Evolutionary conservation across 1,140 invertebrate species (phyloP).

Genomic region (Phortica variegata): DNA sequence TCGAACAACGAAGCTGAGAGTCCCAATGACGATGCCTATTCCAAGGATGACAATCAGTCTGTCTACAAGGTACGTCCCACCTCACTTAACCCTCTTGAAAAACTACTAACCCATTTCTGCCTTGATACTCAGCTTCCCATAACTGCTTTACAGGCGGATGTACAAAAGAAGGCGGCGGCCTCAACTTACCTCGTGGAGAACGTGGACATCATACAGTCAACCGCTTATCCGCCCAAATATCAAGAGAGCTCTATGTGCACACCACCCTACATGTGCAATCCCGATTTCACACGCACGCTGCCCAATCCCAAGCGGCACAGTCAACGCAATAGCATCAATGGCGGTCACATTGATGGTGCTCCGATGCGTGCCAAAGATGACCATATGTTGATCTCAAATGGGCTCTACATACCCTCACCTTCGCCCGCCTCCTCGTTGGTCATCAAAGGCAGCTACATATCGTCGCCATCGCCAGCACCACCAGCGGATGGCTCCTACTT

Average conservation of each 20-base stretch:
- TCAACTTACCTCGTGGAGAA: slow-evolving; percentile 50
- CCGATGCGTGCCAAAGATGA: slow-evolving; percentile 49
- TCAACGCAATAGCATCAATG: slow-evolving; percentile 41
- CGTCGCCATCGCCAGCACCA: slow-evolving; percentile 67
- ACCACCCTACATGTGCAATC: slow-evolving; percentile 47
- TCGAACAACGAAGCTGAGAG: slow-evolving; percentile 60
- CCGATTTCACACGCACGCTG: slow-evolving; percentile 47
- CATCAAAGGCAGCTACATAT: slow-evolving; percentile 56
- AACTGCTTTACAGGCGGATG: slow-evolving; percentile 53
- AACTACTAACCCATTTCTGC: slow-evolving; percentile 8
- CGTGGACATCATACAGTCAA: slow-evolving; percentile 50
- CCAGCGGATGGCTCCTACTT: slow-evolving; percentile 77
- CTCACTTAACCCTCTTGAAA: background rate
- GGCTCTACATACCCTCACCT: slow-evolving; percentile 45
- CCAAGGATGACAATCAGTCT: slow-evolving; percentile 69
- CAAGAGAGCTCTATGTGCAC: slow-evolving; percentile 54
- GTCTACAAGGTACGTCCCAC: slow-evolving; percentile 56
- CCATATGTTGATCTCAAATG: slow-evolving; percentile 50
- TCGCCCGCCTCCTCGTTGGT: slow-evolving; percentile 50
- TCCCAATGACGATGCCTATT: slow-evolving; percentile 82
- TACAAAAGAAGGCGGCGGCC: slow-evolving; percentile 51
- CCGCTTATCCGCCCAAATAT: slow-evolving; percentile 49
- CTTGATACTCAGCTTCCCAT: slow-evolving; percentile 48
- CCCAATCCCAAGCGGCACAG: slow-evolving; percentile 49
- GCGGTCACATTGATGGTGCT: slow-evolving; percentile 37